phyloP scores from a whole-genome alignment of 2,113 vertebrate species.

The Raphicerus campestris region DNA sequence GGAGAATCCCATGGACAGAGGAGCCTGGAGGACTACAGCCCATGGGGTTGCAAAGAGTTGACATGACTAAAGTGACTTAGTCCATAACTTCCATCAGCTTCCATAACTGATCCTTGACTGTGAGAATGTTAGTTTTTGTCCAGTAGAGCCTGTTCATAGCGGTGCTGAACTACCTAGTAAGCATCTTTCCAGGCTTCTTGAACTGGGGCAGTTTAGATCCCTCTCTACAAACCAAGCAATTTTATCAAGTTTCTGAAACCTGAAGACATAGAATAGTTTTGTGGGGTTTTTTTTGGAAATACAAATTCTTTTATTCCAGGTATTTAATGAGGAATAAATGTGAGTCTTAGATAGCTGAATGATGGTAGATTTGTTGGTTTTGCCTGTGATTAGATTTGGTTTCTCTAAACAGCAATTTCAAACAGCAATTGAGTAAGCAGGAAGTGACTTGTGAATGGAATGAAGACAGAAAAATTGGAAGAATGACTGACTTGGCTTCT shows the following conservation, averaged over 20 bases:
- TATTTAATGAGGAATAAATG: neutral
- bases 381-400: neutral
- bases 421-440: neutral
- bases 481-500: neutral
- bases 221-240: neutral
- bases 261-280: neutral
- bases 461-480: neutral
- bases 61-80: neutral
- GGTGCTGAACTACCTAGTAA: neutral
- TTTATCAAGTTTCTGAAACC: slow-evolving; percentile 28
- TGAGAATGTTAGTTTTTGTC: neutral
- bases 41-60: neutral
- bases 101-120: neutral
- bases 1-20: neutral
- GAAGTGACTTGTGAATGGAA: neutral
- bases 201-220: neutral
- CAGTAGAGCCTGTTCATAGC: neutral
- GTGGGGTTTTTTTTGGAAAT: neutral
- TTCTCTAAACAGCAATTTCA: slow-evolving; percentile 16
- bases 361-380: neutral
- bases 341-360: neutral
- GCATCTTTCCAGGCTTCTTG: neutral
- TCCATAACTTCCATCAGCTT: neutral
- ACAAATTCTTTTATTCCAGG: neutral
- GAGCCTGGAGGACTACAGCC: neutral